Conservation (phyloP, 2,113 vertebrate species). For the Lipophrys pholis region DNA sequence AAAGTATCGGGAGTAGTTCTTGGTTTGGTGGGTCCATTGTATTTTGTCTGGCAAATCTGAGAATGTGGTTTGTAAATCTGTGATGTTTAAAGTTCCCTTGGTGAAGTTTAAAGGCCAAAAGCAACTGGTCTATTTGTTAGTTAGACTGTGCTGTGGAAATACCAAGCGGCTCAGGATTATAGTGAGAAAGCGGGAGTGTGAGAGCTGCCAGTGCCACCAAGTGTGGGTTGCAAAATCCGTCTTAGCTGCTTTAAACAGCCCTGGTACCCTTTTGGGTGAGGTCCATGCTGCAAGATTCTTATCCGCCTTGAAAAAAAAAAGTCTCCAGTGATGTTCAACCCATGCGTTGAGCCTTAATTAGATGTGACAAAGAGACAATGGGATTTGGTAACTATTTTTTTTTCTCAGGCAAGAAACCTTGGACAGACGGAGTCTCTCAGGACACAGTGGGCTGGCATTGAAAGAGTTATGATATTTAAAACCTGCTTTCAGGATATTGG, state of each 20-base stretch:
- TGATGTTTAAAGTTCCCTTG: conserved; percentile 75
- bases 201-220: conserved; percentile 43
- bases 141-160: conserved; percentile 76
- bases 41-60: conserved; percentile 70
- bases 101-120: conserved; percentile 71
- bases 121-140: conserved; percentile 77
- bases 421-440: conserved; percentile 62
- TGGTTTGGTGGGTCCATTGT: conserved; percentile 68
- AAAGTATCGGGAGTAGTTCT: conserved; percentile 48
- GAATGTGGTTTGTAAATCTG: conserved; percentile 69
- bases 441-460: conserved; percentile 62
- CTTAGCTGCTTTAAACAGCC: conserved; percentile 50
- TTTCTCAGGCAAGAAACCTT: conserved; percentile 48
- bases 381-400: conserved; percentile 57
- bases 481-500: conserved; percentile 67
- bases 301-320: conserved; percentile 50
- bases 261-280: conserved; percentile 48
- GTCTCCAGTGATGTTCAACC: conserved; percentile 36
- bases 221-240: conserved; percentile 46
- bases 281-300: conserved; percentile 43
- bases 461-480: conserved; percentile 67
- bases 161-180: conserved; percentile 63
- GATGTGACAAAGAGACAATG: conserved; percentile 60
- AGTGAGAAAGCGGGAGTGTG: conserved; percentile 40
- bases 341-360: conserved; percentile 47